Base-by-base conservation (phyloP, 2,113 vertebrate species). In the Cryptotis parvus region DNA sequence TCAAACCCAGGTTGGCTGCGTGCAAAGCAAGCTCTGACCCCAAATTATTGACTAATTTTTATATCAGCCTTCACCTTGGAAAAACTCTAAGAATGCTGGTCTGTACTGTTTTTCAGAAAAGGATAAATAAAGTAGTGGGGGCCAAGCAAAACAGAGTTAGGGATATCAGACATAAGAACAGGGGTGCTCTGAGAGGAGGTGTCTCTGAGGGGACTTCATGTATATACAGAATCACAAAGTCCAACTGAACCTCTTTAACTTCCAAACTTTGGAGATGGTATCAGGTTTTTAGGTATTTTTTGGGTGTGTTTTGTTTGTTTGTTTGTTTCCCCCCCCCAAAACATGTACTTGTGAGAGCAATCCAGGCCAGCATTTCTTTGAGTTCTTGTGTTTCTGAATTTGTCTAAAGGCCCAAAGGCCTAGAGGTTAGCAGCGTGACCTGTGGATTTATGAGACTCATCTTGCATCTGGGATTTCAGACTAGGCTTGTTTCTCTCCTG, bases 331-430 rank as follows among this genome's bases (percentile, higher is more conserved):
- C n/a, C n/a, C n/a, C n/a, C n/a, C 37, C 16, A 20, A 87, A 58
- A 91, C 31, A 7, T 14, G 63, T 20, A 22, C 11, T 52, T 63
- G 52, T 24, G 43, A 82, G 61, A 83, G 39, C 86, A 61, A 83
- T 70, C 68, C 22, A n/a, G n/a, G 6, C 70, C 52, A 58, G 80
- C 68, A 49, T 87, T 86, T 68, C 63, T 90, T 29, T 1, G 20
- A 27, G 58, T 70, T n/a, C 55, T 72, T 33, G 0, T 9, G 69
- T 55, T 91, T 93, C 92, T 93, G 61, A 83, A 80, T 86, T 72
- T 81, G 58, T 93, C 84, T 70, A 29, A 74, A 86, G 80, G 49
- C 80, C 93, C 65, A n/a, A 45, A 93, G 76, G 87, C 84, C 90
- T 61, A 66, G 45, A 80, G 76, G 55, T 31, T n/a, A 12, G 31